Percentiles rank a stretch among this genome's conserved stretches.
Evolutionary conservation across 1,140 invertebrate species (phyloP).

Genomic region (Trichomalopsis sarcophagae): DNA sequence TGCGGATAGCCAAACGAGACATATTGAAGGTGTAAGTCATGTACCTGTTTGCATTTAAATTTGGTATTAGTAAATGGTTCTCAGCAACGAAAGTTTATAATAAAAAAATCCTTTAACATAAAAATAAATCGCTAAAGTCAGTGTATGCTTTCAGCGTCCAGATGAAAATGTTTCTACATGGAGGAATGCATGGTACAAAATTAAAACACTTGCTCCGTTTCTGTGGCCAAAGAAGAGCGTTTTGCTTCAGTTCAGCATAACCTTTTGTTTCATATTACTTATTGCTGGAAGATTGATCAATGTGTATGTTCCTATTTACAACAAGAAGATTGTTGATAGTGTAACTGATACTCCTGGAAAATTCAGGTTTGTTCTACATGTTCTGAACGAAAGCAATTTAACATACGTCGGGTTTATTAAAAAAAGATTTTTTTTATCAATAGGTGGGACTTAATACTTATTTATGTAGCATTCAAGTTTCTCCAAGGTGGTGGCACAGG

Average conservation of each 20-base stretch:
- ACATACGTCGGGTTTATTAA: conserved; percentile 27
- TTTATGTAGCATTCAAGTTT: conserved; percentile 92
- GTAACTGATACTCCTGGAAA: conserved; percentile 66
- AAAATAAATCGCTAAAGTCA: not conserved
- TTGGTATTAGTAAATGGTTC: not conserved
- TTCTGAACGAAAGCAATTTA: conserved; percentile 10
- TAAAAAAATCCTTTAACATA: too few species aligned
- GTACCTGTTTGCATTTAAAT: not conserved
- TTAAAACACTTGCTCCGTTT: conserved; percentile 89
- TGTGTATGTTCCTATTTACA: conserved; percentile 95
- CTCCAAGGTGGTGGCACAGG: conserved; percentile 94
- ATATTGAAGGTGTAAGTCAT: conserved; percentile 69
- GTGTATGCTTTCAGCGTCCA: conserved; percentile 68
- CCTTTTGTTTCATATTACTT: conserved; percentile 89
- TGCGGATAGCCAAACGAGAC: conserved; percentile 72
- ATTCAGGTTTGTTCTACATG: conserved; percentile 63
- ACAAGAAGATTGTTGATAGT: conserved; percentile 85
- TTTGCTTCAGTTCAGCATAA: conserved; percentile 86
- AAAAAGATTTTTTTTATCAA: conserved; percentile 36
- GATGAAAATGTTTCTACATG: conserved; percentile 84
- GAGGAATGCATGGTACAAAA: conserved; percentile 85
- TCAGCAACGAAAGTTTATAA: not conserved
- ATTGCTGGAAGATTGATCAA: conserved; percentile 91
- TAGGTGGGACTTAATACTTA: conserved; percentile 91
- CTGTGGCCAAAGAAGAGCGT: conserved; percentile 93